phyloP scores from a whole-genome alignment of 1,140 invertebrate genomes.

The Heliothis virescens region DNA sequence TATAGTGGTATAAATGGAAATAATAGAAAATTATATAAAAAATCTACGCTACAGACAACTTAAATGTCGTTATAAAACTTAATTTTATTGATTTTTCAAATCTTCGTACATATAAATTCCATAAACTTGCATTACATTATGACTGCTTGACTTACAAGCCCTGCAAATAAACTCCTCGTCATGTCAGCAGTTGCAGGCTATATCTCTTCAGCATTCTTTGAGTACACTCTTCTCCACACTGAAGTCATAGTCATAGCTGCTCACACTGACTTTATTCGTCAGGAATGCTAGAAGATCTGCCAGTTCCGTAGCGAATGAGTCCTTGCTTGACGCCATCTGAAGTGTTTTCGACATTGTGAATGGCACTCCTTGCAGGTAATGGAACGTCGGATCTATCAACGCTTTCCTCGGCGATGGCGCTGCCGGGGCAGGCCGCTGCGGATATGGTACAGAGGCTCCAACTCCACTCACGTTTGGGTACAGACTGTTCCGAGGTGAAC shows the following conservation, averaged over 20 bases:
- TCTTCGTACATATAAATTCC: too few relatives aligned
- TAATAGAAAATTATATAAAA: too few relatives aligned
- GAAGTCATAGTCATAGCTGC: constrained; percentile 76
- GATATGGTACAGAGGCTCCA: constrained; percentile 48
- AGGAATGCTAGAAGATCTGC: constrained; percentile 73
- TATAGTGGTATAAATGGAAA: too few relatives aligned
- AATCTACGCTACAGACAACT: too few relatives aligned
- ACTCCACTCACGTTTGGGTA: constrained; percentile 72
- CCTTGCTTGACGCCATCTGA: constrained; percentile 75
- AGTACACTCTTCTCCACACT: constrained; percentile 77
- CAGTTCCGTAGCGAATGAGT: constrained; percentile 71
- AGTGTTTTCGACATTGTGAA: constrained; percentile 73
- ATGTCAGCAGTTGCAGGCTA: not conserved
- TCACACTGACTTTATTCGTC: constrained; percentile 72
- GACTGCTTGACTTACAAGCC: not conserved
- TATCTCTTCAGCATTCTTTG: constrained; percentile 61
- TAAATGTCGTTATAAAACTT: too few relatives aligned
- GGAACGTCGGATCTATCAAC: constrained; percentile 67
- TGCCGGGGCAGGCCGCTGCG: constrained; percentile 71
- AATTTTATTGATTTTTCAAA: too few relatives aligned
- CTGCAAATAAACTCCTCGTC: not conserved
- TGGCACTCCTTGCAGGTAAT: constrained; percentile 81
- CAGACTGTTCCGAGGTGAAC: constrained; percentile 60
- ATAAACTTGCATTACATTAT: too few relatives aligned
- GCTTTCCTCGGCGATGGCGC: constrained; percentile 55